A percentile compares a stretch with the other conserved stretches of the same genome.
These are phyloP conservation scores for Hyperopisus bebe DNA, from an alignment of 2,113 vertebrate species.

Conservation along the genomic window DNA sequence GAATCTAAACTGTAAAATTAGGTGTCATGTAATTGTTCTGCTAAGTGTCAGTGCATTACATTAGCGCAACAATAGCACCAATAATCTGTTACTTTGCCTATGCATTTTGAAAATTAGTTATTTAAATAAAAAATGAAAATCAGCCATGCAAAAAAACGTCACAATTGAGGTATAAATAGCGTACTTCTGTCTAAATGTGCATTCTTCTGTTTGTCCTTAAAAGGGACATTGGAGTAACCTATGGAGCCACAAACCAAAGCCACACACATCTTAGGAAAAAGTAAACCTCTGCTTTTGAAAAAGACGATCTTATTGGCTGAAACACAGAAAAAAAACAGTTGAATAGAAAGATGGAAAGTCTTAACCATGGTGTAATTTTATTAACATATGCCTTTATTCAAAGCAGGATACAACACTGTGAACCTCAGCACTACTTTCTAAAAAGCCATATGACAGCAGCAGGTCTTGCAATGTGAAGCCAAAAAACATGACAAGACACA, in stretches of 20 bases:
- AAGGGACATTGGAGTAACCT: neutral
- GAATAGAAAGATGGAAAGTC: neutral
- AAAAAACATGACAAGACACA: neutral
- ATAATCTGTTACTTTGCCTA: neutral
- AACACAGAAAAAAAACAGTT: neutral
- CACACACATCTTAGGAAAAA: neutral
- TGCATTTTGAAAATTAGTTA: neutral
- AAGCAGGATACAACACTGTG: neutral
- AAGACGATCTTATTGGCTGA: neutral
- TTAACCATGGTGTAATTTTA: neutral
- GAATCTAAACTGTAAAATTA: neutral
- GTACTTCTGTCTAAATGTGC: neutral
- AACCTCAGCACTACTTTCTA: neutral
- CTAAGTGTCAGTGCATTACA: neutral
- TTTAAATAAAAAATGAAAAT: neutral
- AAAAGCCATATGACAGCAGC: neutral
- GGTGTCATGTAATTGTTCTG: neutral
- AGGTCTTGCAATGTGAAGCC: neutral
- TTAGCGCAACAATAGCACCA: neutral
- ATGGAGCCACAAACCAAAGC: neutral
- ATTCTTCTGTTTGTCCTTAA: neutral
- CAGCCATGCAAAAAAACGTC: neutral
- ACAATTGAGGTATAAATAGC: neutral
- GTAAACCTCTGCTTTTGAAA: neutral
- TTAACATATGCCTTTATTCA: neutral